Percentiles rank a stretch among this genome's conserved stretches.
phyloP scores from a whole-genome alignment of 2,113 vertebrate genomes.

The Nothocercus julius region DNA sequence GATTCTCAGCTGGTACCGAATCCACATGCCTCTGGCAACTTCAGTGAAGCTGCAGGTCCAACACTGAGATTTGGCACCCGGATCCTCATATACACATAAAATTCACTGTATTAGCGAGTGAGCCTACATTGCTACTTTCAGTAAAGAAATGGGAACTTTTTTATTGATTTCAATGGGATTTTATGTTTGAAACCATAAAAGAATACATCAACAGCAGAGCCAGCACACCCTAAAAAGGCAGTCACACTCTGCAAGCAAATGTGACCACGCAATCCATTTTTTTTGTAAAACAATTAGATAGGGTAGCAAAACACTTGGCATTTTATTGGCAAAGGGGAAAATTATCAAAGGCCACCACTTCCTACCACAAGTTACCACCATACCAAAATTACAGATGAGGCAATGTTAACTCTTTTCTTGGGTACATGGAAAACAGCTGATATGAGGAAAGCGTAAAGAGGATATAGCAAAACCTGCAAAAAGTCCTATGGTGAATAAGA shows the following conservation, averaged over 20 bases:
- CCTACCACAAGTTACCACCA: not conserved
- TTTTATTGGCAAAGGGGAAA: not conserved
- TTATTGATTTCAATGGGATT: not conserved
- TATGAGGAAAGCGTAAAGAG: not conserved
- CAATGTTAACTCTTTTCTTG: not conserved
- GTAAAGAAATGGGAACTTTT: not conserved
- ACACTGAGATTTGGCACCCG: not conserved
- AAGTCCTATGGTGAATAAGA: not conserved
- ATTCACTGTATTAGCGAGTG: not conserved
- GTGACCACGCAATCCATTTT: not conserved
- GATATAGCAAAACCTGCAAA: not conserved
- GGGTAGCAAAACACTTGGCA: slow-evolving; percentile 20
- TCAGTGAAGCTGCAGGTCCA: not conserved
- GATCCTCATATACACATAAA: not conserved
- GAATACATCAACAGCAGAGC: not conserved
- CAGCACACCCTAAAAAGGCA: not conserved
- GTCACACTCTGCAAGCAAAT: slow-evolving; percentile 26
- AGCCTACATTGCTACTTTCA: not conserved
- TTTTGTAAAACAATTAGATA: slow-evolving; percentile 21
- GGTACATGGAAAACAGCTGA: not conserved
- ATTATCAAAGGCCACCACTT: not conserved
- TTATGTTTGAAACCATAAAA: not conserved
- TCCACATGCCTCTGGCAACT: not conserved
- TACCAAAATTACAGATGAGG: slow-evolving; percentile 24
- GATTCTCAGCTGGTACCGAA: not conserved